A percentile compares a stretch with the other conserved stretches of the same genome.
Evolutionary conservation across 2,888 invertebrate species (phyloP).

Genomic region (Laspeyria flexula): DNA sequence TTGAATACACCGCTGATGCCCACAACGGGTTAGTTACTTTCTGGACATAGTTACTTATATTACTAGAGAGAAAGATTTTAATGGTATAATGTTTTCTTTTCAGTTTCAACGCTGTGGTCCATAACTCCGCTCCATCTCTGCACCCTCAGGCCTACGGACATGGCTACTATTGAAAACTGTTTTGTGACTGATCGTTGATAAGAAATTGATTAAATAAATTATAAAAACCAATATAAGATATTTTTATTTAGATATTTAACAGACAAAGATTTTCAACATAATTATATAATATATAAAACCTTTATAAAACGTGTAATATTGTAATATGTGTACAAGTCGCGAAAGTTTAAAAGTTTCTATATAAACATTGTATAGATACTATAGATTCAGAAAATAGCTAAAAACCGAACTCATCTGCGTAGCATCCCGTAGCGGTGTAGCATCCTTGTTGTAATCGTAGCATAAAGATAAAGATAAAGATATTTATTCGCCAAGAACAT

Average conservation of each 20-base stretch:
- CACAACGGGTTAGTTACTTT: conserved; percentile 44
- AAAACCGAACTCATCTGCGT: not conserved
- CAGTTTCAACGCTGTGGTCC: conserved; percentile 79
- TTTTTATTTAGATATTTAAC: not conserved
- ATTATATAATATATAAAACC: too few relatives aligned
- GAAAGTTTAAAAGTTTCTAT: too few relatives aligned
- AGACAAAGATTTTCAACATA: too few relatives aligned
- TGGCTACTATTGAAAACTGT: conserved; percentile 52
- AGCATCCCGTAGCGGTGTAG: not conserved
- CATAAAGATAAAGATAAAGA: not conserved
- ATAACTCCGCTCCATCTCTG: conserved; percentile 69
- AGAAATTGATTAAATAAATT: not conserved
- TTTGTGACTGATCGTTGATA: not conserved
- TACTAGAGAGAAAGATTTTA: not conserved
- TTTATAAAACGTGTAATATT: too few relatives aligned
- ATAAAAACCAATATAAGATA: not conserved
- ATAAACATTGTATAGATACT: too few relatives aligned
- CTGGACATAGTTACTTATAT: not conserved
- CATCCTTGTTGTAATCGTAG: conserved; percentile 9
- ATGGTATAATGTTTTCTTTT: conserved; percentile 29
- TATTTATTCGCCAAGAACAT: too few relatives aligned
- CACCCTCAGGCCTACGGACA: conserved; percentile 59
- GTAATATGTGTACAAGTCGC: too few relatives aligned
- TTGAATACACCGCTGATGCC: conserved; percentile 75
- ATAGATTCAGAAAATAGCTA: too few relatives aligned